These are phyloP conservation scores for Hydra vulgaris DNA, from an alignment of 30 jellyfish, hydroid and myxozoan species.

Conservation along the genomic window DNA sequence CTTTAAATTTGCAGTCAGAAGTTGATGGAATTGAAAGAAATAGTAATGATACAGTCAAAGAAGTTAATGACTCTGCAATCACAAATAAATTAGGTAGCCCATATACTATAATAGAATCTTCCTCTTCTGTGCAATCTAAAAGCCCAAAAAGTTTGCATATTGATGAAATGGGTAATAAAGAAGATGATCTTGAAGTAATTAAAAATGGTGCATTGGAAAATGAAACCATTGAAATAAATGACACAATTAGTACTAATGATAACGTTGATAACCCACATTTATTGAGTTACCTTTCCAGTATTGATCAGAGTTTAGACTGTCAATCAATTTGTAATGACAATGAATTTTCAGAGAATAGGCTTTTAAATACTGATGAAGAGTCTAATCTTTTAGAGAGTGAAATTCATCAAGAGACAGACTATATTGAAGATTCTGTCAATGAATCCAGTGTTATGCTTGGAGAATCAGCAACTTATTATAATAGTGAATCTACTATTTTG, in stretches of 20 bases:
- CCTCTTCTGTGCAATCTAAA: neutral
- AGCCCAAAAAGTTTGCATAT: neutral
- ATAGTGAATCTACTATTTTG: neutral
- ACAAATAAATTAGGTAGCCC: slow-evolving; percentile 25
- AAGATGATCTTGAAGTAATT: too few species aligned
- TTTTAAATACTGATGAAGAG: slow-evolving; percentile 34
- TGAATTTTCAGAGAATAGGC: slow-evolving; percentile 41
- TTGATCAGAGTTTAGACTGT: slow-evolving; percentile 14
- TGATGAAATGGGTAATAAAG: neutral
- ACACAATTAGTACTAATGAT: neutral
- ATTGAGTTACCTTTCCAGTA: neutral
- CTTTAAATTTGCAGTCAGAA: neutral
- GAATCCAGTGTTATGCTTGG: too few species aligned
- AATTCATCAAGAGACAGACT: slow-evolving; percentile 26
- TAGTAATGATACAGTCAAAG: neutral
- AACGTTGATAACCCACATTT: too few species aligned
- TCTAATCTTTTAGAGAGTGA: slow-evolving; percentile 40
- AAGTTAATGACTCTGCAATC: too few species aligned
- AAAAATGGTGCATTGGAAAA: neutral
- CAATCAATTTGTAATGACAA: slow-evolving; percentile 39
- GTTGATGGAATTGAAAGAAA: neutral
- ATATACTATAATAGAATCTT: slow-evolving; percentile 15
- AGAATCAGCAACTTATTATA: neutral
- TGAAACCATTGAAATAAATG: neutral
- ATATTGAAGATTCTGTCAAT: too few species aligned